These are phyloP conservation scores for Magallana gigas DNA, from an alignment of 1,140 invertebrate genomes.

Conservation along the genomic window DNA sequence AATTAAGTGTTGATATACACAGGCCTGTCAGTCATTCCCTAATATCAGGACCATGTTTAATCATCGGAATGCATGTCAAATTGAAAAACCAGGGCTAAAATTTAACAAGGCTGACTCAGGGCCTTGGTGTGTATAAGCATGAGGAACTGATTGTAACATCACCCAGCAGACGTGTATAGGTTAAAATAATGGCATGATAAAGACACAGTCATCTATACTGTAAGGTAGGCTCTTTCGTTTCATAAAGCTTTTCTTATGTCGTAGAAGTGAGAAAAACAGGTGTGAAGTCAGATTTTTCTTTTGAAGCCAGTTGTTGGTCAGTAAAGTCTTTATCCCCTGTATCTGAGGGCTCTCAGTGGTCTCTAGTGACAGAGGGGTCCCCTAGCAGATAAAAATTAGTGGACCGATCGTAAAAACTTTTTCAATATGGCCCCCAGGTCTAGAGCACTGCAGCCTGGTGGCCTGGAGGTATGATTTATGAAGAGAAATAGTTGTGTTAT, in stretches of 20 bases:
- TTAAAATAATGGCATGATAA: neutral
- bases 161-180: neutral
- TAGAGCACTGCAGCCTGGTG: neutral
- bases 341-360: neutral
- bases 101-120: slow-evolving; percentile 9
- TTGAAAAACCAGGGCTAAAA: neutral
- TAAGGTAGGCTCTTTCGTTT: neutral
- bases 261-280: too few relatives aligned
- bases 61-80: slow-evolving; percentile 20
- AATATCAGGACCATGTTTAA: slow-evolving; percentile 11
- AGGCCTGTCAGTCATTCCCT: neutral
- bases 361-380: neutral
- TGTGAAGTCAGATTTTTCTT: neutral
- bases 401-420: neutral
- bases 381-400: slow-evolving; percentile 15
- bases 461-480: slow-evolving; percentile 20
- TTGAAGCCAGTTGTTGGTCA: neutral
- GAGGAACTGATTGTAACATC: slow-evolving; percentile 3
- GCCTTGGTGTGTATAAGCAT: neutral
- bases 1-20: neutral
- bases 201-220: too few relatives aligned
- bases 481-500: slow-evolving; percentile 22
- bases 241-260: neutral
- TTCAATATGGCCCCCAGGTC: slow-evolving; percentile 32
- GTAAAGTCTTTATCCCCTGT: neutral